These are phyloP conservation scores for Pissodes strobi DNA, from an alignment of 1,140 invertebrate species.

Conservation along the genomic window DNA sequence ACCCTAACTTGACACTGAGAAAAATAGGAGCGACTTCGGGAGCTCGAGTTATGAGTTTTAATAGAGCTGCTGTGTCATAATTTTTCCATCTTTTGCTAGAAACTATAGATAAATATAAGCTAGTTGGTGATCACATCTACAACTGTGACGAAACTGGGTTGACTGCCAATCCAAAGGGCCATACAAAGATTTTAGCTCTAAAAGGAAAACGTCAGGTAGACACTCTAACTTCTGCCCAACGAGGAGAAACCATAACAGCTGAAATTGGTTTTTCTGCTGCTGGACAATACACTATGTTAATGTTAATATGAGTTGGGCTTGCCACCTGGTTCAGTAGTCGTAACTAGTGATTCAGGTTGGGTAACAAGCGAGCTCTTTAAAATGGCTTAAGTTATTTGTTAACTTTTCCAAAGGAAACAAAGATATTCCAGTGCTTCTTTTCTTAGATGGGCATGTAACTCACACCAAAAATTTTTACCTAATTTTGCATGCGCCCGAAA, in stretches of 20 bases:
- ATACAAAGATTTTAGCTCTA: constrained; percentile 10
- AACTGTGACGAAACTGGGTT: constrained; percentile 30
- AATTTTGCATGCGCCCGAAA: constrained; percentile 50
- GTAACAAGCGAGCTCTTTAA: constrained; percentile 47
- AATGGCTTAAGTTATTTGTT: constrained; percentile 51
- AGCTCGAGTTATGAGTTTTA: constrained; percentile 45
- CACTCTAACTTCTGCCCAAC: constrained; percentile 19
- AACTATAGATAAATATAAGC: constrained; percentile 17
- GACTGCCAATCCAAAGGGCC: constrained; percentile 2
- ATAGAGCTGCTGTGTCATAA: constrained; percentile 37
- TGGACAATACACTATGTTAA: constrained; percentile 43
- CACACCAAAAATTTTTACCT: constrained; percentile 48
- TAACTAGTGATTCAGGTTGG: constrained; percentile 45
- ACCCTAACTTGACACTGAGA: constrained; percentile 45
- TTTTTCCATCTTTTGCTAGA: constrained; percentile 32
- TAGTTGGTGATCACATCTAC: constrained; percentile 22
- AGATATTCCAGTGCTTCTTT: constrained; percentile 47
- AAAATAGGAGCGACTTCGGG: constrained; percentile 47
- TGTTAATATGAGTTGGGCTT: constrained; percentile 45
- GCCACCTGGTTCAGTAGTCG: constrained; percentile 36
- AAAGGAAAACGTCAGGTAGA: constrained; percentile 22
- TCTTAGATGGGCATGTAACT: too few species aligned
- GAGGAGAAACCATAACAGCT: constrained; percentile 13
- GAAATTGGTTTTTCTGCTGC: constrained; percentile 25
- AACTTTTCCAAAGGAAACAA: constrained; percentile 33